A percentile compares a stretch with the other conserved stretches of the same genome.
Conservation (phyloP, 2,113 vertebrate genomes). For the Lasiurus cinereus region DNA sequence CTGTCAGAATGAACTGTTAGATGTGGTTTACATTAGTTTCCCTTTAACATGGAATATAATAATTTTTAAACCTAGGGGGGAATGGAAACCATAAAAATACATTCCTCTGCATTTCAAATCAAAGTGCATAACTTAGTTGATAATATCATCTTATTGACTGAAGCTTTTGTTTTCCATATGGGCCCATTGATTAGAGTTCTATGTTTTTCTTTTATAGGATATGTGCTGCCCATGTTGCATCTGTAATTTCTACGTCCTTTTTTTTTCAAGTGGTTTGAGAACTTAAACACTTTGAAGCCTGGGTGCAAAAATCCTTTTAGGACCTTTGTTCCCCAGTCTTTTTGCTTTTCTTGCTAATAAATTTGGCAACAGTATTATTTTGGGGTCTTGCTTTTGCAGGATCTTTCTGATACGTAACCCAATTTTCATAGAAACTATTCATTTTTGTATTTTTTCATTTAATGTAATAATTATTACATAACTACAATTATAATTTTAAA, state of each 20-base stretch:
- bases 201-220: background rate
- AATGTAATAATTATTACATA: background rate
- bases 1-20: background rate
- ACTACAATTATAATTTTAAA: background rate
- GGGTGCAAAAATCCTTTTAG: background rate
- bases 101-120: conserved; percentile 30
- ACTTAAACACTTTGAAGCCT: background rate
- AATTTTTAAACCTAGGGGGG: conserved; percentile 44
- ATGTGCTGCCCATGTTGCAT: background rate
- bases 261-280: background rate
- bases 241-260: background rate
- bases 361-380: conserved; percentile 36
- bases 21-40: background rate
- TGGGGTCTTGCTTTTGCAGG: background rate
- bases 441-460: conserved; percentile 43
- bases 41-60: conserved; percentile 1
- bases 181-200: background rate
- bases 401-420: conserved; percentile 15
- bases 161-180: conserved; percentile 14
- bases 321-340: too few relatives aligned
- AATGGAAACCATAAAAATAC: conserved; percentile 13
- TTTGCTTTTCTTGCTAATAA: conserved; percentile 13
- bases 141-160: background rate
- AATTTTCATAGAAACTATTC: background rate
- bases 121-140: background rate